phyloP scores from a whole-genome alignment of 2,888 invertebrate genomes.

The Andrena marginata region DNA sequence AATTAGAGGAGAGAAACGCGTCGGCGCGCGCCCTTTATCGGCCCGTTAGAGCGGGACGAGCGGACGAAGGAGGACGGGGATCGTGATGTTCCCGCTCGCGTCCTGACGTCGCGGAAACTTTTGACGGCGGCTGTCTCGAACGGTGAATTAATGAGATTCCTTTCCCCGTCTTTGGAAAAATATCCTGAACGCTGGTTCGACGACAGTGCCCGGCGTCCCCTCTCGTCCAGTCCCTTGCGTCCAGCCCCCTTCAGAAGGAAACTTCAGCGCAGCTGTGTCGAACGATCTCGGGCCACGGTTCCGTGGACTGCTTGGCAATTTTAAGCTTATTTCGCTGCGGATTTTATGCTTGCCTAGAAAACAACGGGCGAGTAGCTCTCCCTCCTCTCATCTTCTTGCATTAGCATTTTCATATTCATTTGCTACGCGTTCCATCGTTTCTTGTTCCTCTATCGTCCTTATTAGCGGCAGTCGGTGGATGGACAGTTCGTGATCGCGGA shows the following conservation, averaged over 20 bases:
- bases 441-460: not conserved
- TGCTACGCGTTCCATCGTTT: conserved; percentile 12
- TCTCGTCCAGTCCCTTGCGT: conserved; percentile 26
- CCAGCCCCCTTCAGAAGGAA: conserved; percentile 31
- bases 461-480: too few species aligned
- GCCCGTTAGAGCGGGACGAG: not conserved
- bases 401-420: conserved; percentile 4
- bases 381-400: not conserved
- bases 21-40: conserved; percentile 13
- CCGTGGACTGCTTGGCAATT: conserved; percentile 73
- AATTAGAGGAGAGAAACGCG: conserved; percentile 24
- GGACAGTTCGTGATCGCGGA: too few species aligned
- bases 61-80: conserved; percentile 9
- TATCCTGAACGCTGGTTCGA: conserved; percentile 65
- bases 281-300: conserved; percentile 37
- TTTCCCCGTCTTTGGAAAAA: conserved; percentile 78
- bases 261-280: conserved; percentile 51
- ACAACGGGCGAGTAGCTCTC: conserved; percentile 49
- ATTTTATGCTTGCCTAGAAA: conserved; percentile 73
- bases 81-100: conserved; percentile 66
- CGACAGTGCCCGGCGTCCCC: not conserved
- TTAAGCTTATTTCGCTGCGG: conserved; percentile 81
- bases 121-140: conserved; percentile 73
- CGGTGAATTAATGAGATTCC: conserved; percentile 82
- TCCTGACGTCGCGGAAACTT: conserved; percentile 77